A percentile compares a stretch with the other conserved stretches of the same genome.
phyloP scores from a whole-genome alignment of 2,113 vertebrate species.

The Pteronura brasiliensis region DNA sequence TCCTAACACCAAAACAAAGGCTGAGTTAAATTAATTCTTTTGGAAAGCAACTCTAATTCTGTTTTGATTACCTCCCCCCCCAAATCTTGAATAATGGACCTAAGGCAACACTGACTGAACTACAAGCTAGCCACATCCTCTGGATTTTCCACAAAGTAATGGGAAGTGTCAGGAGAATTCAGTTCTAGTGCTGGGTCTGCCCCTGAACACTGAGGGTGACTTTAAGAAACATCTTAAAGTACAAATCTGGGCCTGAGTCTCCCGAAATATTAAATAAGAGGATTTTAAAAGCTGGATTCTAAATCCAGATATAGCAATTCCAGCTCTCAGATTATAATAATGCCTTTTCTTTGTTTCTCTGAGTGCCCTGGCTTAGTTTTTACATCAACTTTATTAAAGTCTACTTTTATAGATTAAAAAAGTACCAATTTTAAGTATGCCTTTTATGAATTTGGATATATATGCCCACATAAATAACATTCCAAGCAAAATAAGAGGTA shows the following conservation, averaged over 20 bases:
- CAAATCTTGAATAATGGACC: neutral
- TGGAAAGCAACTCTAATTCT: conserved; percentile 39
- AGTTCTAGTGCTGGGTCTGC: neutral
- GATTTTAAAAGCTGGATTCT: neutral
- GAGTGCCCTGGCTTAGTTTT: neutral
- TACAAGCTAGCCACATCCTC: neutral
- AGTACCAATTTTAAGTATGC: neutral
- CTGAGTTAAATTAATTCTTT: conserved; percentile 65
- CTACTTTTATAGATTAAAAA: neutral
- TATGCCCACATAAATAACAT: neutral
- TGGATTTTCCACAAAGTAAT: neutral
- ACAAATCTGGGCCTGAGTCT: neutral
- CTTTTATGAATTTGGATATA: neutral
- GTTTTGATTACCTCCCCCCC: neutral
- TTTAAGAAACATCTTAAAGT: neutral
- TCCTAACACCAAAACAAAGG: conserved; percentile 52
- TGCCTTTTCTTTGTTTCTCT: neutral
- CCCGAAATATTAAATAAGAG: neutral
- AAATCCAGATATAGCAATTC: neutral
- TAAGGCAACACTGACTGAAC: neutral
- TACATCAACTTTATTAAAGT: neutral
- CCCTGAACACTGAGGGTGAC: neutral
- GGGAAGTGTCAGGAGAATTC: neutral
- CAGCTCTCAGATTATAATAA: neutral
- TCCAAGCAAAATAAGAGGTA: neutral